phyloP scores from a whole-genome alignment of 2,888 invertebrate genomes.

The Bibio marci region DNA sequence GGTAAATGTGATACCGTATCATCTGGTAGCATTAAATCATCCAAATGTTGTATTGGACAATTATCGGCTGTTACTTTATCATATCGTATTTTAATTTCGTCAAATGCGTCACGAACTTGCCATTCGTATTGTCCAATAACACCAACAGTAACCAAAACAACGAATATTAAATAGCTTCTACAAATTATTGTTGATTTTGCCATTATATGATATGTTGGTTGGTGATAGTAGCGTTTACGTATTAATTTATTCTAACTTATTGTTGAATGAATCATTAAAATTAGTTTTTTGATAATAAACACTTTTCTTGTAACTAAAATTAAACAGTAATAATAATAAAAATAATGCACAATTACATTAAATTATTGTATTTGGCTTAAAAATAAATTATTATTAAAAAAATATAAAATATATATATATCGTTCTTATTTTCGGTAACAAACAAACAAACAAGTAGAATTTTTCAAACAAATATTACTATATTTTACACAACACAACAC shows the following conservation, averaged over 20 bases:
- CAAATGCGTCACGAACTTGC: slow-evolving; percentile 80
- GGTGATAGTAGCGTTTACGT: no score
- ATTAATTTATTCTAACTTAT: neutral
- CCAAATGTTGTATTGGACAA: slow-evolving; percentile 73
- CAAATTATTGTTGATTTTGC: slow-evolving; percentile 13
- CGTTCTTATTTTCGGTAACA: no score
- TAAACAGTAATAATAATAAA: no score
- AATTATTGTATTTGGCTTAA: no score
- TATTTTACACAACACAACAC: no score
- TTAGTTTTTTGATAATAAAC: neutral
- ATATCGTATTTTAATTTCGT: slow-evolving; percentile 69
- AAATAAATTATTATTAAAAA: no score
- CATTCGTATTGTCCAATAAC: slow-evolving; percentile 79
- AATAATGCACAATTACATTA: no score
- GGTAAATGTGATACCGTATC: slow-evolving; percentile 82
- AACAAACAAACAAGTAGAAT: no score
- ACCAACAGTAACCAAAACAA: slow-evolving; percentile 31
- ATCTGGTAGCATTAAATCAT: slow-evolving; percentile 66
- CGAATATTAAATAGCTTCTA: slow-evolving; percentile 24
- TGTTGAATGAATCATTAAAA: neutral
- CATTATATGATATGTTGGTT: no score
- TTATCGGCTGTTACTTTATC: slow-evolving; percentile 73
- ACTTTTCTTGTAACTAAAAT: neutral
- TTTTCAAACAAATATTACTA: no score
- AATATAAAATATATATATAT: no score